phyloP scores from a whole-genome alignment of 2,113 vertebrate species.

The Corydoras sp. region DNA sequence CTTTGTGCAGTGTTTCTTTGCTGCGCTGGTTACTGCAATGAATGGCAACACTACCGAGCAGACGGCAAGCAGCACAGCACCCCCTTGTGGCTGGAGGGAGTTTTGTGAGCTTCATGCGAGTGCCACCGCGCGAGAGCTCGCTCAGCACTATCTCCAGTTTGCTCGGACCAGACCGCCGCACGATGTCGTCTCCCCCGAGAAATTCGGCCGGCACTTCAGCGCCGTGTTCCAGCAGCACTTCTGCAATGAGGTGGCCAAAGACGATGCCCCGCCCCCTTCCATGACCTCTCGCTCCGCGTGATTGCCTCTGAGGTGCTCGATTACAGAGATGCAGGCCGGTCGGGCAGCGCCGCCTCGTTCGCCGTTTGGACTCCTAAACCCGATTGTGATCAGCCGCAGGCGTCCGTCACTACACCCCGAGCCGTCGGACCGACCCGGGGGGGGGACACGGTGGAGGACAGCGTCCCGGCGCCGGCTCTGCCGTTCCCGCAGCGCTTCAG shows the following conservation, averaged over 20 bases:
- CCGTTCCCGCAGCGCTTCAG: conserved; percentile 2
- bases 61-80: conserved; percentile 57
- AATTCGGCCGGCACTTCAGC: conserved; percentile 85
- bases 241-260: conserved; percentile 80
- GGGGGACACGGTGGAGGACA: too few species aligned
- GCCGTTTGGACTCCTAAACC: conserved; percentile 56
- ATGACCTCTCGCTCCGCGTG: conserved; percentile 62
- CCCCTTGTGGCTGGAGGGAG: conserved; percentile 86
- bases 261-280: conserved; percentile 47
- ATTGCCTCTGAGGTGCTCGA: conserved; percentile 74
- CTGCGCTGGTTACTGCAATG: conserved; percentile 84
- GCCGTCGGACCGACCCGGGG: too few species aligned
- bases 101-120: conserved; percentile 94
- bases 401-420: neutral
- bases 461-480: conserved; percentile 46
- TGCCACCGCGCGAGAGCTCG: conserved; percentile 82
- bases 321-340: conserved; percentile 78
- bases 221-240: conserved; percentile 93
- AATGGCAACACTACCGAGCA: conserved; percentile 87
- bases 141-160: conserved; percentile 85
- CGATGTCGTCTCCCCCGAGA: conserved; percentile 81
- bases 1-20: conserved; percentile 63
- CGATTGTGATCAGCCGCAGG: conserved; percentile 59
- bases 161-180: conserved; percentile 77
- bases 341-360: conserved; percentile 52